Evolutionary conservation across 2,888 invertebrate species (phyloP), one percentile per base, ranked within the genome.

Genomic region (Athalia cordata): DNA sequence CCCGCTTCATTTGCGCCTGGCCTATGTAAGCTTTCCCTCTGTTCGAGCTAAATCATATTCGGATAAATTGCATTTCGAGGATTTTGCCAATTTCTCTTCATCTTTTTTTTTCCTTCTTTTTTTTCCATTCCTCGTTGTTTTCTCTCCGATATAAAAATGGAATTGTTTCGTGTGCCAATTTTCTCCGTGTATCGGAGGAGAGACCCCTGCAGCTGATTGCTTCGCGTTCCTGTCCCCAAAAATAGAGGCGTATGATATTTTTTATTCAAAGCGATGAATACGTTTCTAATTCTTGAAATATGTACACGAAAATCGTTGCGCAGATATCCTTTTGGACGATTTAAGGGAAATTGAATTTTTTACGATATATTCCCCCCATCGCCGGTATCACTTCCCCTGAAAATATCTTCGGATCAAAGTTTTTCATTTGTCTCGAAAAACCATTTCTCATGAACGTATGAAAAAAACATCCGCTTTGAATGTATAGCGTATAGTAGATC

Each of bases 1-100:
- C 55, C 78, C 75, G 78, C 75, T 79, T 77, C 78, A 77, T 74
- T 78, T 78, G 57, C 79, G 66, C 61, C 68, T 76, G 74, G 79
- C 81, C 79, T 81, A 75, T n/a, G n/a, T 78, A 65, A 61, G 79
- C 81, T 79, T 80, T 76, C 72, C 81, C 77, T 79, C 79, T 82
- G 81, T 81, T 70, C 80, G 80, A 80, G 85, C 84, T 85, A 86
- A 87, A 88, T 86, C 85, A 84, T 83, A 86, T 87, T 84, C 85
- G 80, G 83, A 87, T 85, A 86, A 86, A 88, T 88, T 85, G 85
- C 86, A 84, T 86, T 84, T 83, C 83, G 82, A 81, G 85, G 83
- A 84, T 85, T 85, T 84, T 81, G 65, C 82, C 77, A 82, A 83
- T 81, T 29, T 29, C 29, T 29, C 29, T 29, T 29, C 29, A 29